Evolutionary conservation across 2,113 vertebrate genomes (phyloP).

Genomic region (Paracanthobrama guichenoti): DNA sequence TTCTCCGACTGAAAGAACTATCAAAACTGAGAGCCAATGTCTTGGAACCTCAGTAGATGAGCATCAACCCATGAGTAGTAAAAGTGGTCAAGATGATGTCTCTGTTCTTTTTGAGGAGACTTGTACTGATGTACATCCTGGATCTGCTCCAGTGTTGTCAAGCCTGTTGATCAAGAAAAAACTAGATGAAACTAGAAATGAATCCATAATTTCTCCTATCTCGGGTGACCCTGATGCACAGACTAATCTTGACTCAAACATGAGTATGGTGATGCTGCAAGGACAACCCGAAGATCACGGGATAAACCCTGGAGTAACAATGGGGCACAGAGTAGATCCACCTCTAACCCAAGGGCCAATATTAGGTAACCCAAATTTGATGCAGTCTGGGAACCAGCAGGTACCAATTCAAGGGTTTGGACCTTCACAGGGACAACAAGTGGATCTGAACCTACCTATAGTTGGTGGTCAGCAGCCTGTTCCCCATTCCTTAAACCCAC

Average conservation of each 20-base stretch:
- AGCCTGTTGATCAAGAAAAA: constrained; percentile 79
- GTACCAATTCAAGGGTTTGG: constrained; percentile 58
- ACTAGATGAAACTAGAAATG: constrained; percentile 66
- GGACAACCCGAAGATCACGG: constrained; percentile 73
- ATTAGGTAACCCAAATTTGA: constrained; percentile 71
- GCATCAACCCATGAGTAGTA: constrained; percentile 57
- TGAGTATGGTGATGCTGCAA: constrained; percentile 67
- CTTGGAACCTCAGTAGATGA: constrained; percentile 59
- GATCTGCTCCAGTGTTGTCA: constrained; percentile 80
- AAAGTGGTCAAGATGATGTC: constrained; percentile 52
- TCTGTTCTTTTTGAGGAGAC: constrained; percentile 60
- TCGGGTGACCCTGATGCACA: constrained; percentile 67
- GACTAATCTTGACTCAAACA: constrained; percentile 65
- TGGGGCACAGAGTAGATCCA: constrained; percentile 73
- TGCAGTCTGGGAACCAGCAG: constrained; percentile 66
- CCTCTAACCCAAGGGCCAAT: constrained; percentile 73
- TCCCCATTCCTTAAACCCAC: constrained; percentile 63
- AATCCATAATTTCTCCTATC: constrained; percentile 69
- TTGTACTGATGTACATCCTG: constrained; percentile 68
- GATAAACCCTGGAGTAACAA: constrained; percentile 69
- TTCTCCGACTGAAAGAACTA: constrained; percentile 52
- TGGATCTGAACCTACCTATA: constrained; percentile 67
- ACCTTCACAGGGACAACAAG: constrained; percentile 40
- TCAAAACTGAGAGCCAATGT: constrained; percentile 64
- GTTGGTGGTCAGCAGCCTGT: constrained; percentile 67